These are phyloP conservation scores for Ciconia boyciana DNA, from an alignment of 2,113 vertebrate genomes.

Conservation along the genomic window DNA sequence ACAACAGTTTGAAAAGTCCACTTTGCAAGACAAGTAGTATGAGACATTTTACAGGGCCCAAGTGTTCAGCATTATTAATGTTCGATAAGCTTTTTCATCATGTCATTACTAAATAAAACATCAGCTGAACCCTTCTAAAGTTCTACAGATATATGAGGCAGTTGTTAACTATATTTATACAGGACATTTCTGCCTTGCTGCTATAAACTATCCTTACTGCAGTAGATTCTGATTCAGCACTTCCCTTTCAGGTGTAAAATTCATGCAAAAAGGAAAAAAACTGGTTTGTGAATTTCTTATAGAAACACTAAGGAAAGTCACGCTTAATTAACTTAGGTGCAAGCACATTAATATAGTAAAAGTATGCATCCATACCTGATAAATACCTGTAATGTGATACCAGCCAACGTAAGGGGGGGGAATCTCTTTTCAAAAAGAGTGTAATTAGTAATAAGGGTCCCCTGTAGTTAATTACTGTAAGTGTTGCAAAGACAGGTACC, in stretches of 20 bases:
- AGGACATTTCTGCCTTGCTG: constrained; percentile 25
- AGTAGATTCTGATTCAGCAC: constrained; percentile 42
- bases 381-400: neutral
- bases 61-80: constrained; percentile 45
- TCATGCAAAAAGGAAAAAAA: neutral
- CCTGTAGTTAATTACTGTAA: neutral
- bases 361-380: neutral
- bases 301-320: neutral
- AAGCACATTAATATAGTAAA: neutral
- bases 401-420: neutral
- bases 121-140: constrained; percentile 24
- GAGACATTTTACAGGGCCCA: constrained; percentile 17
- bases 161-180: constrained; percentile 50
- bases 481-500: neutral
- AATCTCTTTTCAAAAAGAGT: neutral
- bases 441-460: neutral
- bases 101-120: constrained; percentile 62
- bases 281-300: neutral
- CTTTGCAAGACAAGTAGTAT: constrained; percentile 5
- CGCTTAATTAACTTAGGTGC: neutral
- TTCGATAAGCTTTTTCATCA: constrained; percentile 51
- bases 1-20: neutral
- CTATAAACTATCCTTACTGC: constrained; percentile 23
- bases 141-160: constrained; percentile 48
- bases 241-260: constrained; percentile 32